Conservation (phyloP, 2,888 invertebrate genomes). For the Drosophila suboccidentalis region DNA sequence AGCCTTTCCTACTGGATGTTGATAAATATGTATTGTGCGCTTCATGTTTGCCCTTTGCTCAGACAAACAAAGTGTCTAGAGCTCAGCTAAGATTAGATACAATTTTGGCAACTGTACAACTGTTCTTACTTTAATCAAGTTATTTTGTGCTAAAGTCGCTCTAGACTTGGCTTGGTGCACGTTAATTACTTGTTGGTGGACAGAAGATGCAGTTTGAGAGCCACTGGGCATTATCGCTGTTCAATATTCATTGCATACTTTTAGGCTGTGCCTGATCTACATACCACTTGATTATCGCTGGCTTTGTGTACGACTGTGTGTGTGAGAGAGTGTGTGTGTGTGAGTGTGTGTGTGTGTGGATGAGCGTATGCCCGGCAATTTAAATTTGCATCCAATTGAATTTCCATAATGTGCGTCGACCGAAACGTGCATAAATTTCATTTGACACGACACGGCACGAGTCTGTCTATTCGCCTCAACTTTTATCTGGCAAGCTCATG, state of each 20-base stretch:
- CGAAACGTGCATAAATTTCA: slow-evolving; percentile 78
- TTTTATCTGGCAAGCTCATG: slow-evolving; percentile 56
- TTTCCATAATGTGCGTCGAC: slow-evolving; percentile 74
- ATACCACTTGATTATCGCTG: slow-evolving; percentile 36
- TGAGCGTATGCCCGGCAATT: slow-evolving; percentile 55
- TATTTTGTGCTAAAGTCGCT: slow-evolving; percentile 43
- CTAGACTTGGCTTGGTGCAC: background rate
- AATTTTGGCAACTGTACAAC: slow-evolving; percentile 23
- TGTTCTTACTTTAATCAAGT: slow-evolving; percentile 57
- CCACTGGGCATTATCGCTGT: slow-evolving; percentile 18
- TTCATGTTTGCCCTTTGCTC: slow-evolving; percentile 41
- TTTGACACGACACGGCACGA: slow-evolving; percentile 64
- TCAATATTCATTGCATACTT: slow-evolving; percentile 76
- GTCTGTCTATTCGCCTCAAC: slow-evolving; percentile 41
- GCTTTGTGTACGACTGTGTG: slow-evolving; percentile 2
- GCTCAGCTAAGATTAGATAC: slow-evolving; percentile 9
- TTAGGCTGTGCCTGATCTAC: slow-evolving; percentile 63
- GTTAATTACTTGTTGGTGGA: slow-evolving; percentile 20
- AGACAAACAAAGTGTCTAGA: slow-evolving; percentile 40
- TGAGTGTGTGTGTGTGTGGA: slow-evolving; percentile 14
- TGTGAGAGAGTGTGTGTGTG: slow-evolving; percentile 11
- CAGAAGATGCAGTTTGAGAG: slow-evolving; percentile 16
- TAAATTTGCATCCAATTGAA: slow-evolving; percentile 80
- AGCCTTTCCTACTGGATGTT: slow-evolving; percentile 10
- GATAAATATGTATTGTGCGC: slow-evolving; percentile 21